Percentiles rank a stretch among this genome's conserved stretches.
These are phyloP conservation scores for Alcedo quadribrachys DNA, from an alignment of 2,797 vertebrate genomes.

Conservation along the genomic window DNA sequence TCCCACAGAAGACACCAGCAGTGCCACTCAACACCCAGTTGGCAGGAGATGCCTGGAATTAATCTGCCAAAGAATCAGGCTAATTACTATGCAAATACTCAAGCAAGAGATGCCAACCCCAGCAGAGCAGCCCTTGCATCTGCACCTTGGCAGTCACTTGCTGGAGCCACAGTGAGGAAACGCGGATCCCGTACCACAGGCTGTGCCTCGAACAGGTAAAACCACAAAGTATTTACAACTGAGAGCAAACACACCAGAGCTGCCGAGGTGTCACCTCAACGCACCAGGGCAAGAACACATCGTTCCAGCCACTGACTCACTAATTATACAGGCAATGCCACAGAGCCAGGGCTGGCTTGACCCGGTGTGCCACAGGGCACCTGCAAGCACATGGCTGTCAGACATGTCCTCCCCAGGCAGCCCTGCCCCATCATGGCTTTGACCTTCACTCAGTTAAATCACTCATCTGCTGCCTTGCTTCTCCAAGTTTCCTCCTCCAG, in stretches of 20 bases:
- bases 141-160: slow-evolving; percentile 6
- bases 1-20: background rate
- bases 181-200: accelerated
- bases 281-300: slow-evolving; percentile 53
- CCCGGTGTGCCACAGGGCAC: slow-evolving; percentile 12
- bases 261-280: slow-evolving; percentile 36
- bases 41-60: background rate
- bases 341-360: background rate
- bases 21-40: background rate
- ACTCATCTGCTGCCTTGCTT: background rate
- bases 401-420: background rate
- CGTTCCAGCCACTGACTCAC: slow-evolving; percentile 62
- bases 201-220: slow-evolving; percentile 35
- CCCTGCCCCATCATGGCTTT: background rate
- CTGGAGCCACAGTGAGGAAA: background rate
- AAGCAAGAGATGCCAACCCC: background rate
- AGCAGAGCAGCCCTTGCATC: background rate
- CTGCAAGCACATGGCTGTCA: background rate
- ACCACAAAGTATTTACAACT: slow-evolving; percentile 57
- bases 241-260: slow-evolving; percentile 48
- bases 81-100: background rate
- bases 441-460: slow-evolving; percentile 19
- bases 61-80: background rate
- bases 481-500: background rate
- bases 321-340: slow-evolving; percentile 55